Conservation (phyloP, 2,797 vertebrate species). For the Silurus lanzhouensis region DNA sequence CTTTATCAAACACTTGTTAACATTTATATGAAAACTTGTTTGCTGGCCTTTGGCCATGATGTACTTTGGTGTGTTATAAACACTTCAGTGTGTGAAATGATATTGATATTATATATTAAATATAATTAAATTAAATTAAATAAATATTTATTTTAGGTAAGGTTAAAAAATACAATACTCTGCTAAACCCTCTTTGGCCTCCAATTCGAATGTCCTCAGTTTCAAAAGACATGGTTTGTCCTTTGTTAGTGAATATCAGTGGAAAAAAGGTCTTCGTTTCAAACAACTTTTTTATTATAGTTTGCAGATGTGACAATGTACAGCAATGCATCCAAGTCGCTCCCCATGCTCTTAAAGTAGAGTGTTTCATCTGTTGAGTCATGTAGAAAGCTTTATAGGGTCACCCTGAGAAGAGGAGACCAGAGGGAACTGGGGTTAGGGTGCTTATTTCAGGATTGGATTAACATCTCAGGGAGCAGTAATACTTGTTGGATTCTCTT, state of each 20-base stretch:
- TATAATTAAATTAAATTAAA: too few relatives aligned
- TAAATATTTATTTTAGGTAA: background rate
- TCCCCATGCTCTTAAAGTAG: constrained; percentile 66
- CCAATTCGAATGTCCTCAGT: constrained; percentile 29
- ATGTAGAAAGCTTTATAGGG: constrained; percentile 60
- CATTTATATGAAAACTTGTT: constrained; percentile 28
- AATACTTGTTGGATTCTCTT: constrained; percentile 39
- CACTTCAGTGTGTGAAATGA: constrained; percentile 1
- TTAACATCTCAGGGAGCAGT: constrained; percentile 52
- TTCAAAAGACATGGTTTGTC: constrained; percentile 51
- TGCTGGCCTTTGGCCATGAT: constrained; percentile 22
- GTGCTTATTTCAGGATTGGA: constrained; percentile 54
- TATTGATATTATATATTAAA: too few relatives aligned
- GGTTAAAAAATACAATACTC: background rate
- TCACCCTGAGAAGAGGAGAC: constrained; percentile 52
- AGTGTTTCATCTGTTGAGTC: constrained; percentile 67
- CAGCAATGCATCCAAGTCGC: constrained; percentile 70
- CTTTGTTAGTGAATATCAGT: constrained; percentile 64
- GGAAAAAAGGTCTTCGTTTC: constrained; percentile 64
- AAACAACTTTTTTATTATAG: constrained; percentile 70
- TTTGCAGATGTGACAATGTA: constrained; percentile 79
- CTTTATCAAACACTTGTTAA: constrained; percentile 44
- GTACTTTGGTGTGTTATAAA: constrained; percentile 25
- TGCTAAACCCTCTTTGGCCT: constrained; percentile 39
- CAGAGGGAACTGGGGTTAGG: constrained; percentile 51